A percentile compares a stretch with the other conserved stretches of the same genome.
phyloP scores from a whole-genome alignment of 92 coral and sea anemone genomes.

The Actinostola sp. region DNA sequence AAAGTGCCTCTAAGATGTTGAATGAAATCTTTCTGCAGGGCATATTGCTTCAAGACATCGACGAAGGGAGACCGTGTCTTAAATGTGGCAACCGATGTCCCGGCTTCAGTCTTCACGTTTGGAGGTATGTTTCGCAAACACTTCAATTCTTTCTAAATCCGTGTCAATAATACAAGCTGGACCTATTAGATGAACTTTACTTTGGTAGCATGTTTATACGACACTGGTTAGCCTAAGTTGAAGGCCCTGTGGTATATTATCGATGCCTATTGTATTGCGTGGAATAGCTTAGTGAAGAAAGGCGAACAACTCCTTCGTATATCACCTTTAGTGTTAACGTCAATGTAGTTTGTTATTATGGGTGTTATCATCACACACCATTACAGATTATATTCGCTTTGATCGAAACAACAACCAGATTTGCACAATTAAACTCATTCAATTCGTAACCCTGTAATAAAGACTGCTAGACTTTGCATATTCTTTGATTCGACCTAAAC shows the following conservation, averaged over 20 bases:
- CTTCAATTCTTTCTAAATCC: conserved; percentile 6
- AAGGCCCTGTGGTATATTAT: not conserved
- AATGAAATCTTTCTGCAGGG: conserved; percentile 50
- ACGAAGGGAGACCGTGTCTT: conserved; percentile 86
- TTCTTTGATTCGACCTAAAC: not conserved
- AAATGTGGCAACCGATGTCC: conserved; percentile 81
- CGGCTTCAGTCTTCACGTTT: conserved; percentile 89
- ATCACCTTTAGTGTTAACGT: not conserved
- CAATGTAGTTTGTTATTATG: conserved; percentile 4
- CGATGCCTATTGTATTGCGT: not conserved
- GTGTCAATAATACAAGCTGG: not conserved
- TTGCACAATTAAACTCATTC: too few relatives aligned
- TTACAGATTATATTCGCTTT: not conserved
- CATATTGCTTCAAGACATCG: conserved; percentile 81
- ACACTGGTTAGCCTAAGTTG: not conserved
- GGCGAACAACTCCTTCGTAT: not conserved
- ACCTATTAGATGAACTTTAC: not conserved
- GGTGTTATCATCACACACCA: not conserved
- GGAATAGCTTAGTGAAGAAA: not conserved
- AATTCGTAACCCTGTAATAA: too few relatives aligned
- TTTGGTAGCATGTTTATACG: not conserved
- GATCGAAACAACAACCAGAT: conserved; percentile 1
- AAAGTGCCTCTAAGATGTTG: not conserved
- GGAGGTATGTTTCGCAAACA: conserved; percentile 68
- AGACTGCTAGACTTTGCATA: not conserved